Percentiles rank a stretch among this genome's conserved stretches.
Conservation (phyloP, 2,113 vertebrate species). For the Trachemys scripta region DNA sequence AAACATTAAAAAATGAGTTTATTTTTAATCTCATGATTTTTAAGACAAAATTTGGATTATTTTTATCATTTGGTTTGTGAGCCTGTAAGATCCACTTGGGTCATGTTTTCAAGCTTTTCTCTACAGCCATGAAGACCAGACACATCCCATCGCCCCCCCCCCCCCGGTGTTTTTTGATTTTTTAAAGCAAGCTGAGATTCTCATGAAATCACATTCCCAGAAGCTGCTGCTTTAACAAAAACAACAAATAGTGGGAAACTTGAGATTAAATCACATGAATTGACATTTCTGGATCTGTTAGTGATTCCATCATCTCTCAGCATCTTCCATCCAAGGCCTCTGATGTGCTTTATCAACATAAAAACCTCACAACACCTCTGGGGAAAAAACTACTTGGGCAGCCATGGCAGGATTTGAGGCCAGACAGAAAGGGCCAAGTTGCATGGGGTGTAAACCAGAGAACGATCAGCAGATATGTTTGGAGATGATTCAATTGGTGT, state of each 20-base stretch:
- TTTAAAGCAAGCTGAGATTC: neutral
- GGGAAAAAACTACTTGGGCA: neutral
- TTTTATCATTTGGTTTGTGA: neutral
- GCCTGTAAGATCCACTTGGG: accelerated
- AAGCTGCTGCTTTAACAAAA: neutral
- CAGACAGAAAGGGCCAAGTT: neutral
- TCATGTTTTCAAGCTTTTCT: neutral
- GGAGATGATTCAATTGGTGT: no score
- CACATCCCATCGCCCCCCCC: neutral
- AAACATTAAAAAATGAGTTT: accelerated
- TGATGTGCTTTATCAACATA: neutral
- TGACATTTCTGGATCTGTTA: neutral
- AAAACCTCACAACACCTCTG: neutral
- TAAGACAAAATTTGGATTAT: neutral
- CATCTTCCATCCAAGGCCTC: neutral
- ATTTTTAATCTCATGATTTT: no score
- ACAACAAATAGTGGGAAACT: neutral
- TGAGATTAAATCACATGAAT: neutral
- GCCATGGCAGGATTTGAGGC: neutral
- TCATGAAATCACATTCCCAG: neutral
- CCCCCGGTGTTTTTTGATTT: no score
- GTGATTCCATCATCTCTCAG: neutral
- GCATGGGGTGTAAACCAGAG: neutral
- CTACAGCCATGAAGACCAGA: neutral
- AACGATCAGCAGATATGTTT: neutral